A percentile compares a stretch with the other conserved stretches of the same genome.
These are phyloP conservation scores for Galagoides demidoff DNA, from an alignment of 2,797 vertebrate species.

Conservation along the genomic window DNA sequence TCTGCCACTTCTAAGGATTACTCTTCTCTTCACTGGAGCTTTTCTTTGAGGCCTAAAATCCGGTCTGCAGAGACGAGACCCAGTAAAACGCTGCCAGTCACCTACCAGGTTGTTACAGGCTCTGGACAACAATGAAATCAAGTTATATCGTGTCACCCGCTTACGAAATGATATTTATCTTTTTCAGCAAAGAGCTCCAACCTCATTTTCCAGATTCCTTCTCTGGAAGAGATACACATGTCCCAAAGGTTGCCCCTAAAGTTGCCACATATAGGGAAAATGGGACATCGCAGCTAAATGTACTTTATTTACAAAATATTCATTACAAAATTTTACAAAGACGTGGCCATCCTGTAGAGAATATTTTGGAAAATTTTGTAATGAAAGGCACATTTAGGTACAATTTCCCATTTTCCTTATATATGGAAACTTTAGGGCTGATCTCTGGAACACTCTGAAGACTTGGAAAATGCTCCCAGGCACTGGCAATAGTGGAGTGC, in stretches of 20 bases:
- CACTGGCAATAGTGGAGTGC: not conserved
- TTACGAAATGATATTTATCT: not conserved
- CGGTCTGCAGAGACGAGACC: not conserved
- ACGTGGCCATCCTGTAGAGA: too few species aligned
- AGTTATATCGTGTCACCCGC: not conserved
- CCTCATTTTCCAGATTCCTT: not conserved
- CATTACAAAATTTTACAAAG: too few species aligned
- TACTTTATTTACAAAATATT: too few species aligned
- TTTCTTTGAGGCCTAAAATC: slow-evolving; percentile 29
- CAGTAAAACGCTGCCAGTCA: accelerated
- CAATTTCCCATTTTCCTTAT: too few species aligned
- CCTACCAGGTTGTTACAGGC: not conserved
- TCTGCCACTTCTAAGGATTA: not conserved
- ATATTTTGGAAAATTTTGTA: too few species aligned
- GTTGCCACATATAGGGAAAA: too few species aligned
- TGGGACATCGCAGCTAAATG: too few species aligned
- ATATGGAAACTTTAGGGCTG: too few species aligned
- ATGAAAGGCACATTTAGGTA: too few species aligned
- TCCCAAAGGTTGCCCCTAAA: too few species aligned
- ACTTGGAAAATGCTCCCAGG: not conserved
- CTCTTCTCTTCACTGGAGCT: not conserved
- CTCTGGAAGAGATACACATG: not conserved
- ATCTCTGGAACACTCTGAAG: too few species aligned
- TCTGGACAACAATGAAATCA: not conserved
- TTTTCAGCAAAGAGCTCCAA: not conserved